Evolutionary conservation across 2,888 invertebrate genomes (phyloP), one percentile per base, ranked within the genome.

Genomic region (Drosophila paramelanica): DNA sequence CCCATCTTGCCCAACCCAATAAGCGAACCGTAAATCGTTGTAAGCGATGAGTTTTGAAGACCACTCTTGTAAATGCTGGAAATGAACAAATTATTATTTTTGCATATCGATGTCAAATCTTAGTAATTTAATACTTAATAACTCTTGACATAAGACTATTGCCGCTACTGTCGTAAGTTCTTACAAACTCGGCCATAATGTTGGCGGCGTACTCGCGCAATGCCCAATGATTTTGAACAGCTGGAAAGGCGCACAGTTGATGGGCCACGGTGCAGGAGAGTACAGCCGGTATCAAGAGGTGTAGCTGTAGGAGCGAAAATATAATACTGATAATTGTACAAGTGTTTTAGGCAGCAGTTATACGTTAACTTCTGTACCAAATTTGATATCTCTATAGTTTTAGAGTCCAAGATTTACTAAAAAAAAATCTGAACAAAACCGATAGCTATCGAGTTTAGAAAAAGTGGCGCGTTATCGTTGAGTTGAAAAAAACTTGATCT

Each of bases 1-100:
- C 79, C 81, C 25, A 81, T 3, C 41, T 73, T 79, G 13, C 60
- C 53, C 2, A 79, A 14, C 5, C 81, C 79, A 17, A 79, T 46
- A 8, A 81, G 27, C 6, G 50, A 62, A 1, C 79, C 79, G 27
- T 58, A 79, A 25, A 79, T n/a, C 1, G 79, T 81, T 11, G 65
- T 36, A n/a, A 79, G 41, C 1, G 36, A 20, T 1, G 25, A 2
- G 10, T 11, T 47, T 1, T n/a, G 5, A 0, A 79, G 49, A 0
- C 67, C 79, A 1, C 1, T 8, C 8, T 53, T 73, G 43, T 73
- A 79, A 5, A 72, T 0, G 3, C 79, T 78, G 45, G 23, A 64
- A 59, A 20, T 7, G 14, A 53, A 46, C 23, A 36, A 13, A 10
- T 31, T 36, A 6, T 36, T 13, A 4, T 36, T 13, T 36, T 36